Evolutionary conservation across 2,113 vertebrate species (phyloP).

Genomic region (Aspidoscelis tigris): DNA sequence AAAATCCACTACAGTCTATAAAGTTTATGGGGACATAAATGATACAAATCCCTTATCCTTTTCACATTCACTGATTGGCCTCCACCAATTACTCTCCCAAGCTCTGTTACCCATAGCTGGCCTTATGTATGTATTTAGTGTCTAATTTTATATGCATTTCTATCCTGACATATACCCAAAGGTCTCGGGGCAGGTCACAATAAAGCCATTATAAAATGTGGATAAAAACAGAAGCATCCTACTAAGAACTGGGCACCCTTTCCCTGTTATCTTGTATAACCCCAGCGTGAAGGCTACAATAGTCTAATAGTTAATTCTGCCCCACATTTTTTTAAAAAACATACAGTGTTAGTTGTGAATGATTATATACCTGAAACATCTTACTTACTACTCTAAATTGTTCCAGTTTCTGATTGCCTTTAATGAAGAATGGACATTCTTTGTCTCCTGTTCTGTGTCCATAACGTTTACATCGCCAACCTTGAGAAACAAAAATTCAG

Average conservation of each 20-base stretch:
- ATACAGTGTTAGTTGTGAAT: background rate
- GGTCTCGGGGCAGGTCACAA: too few relatives aligned
- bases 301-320: background rate
- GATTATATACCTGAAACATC: constrained; percentile 2
- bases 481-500: constrained; percentile 64
- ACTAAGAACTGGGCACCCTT: too few relatives aligned
- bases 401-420: constrained; percentile 97
- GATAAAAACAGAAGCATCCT: background rate
- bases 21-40: background rate
- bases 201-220: background rate
- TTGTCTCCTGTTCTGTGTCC: constrained; percentile 95
- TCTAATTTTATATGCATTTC: too few relatives aligned
- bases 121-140: background rate
- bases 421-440: constrained; percentile 97
- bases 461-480: constrained; percentile 96
- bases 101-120: background rate
- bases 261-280: too few relatives aligned
- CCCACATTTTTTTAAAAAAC: background rate
- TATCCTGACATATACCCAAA: too few relatives aligned
- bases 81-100: background rate
- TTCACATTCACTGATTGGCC: background rate
- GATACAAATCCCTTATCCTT: background rate
- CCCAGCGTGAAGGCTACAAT: too few relatives aligned
- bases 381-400: constrained; percentile 97
- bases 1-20: background rate